These are phyloP conservation scores for Acestrorhynchus altus DNA, from an alignment of 2,797 vertebrate genomes.

Conservation along the genomic window DNA sequence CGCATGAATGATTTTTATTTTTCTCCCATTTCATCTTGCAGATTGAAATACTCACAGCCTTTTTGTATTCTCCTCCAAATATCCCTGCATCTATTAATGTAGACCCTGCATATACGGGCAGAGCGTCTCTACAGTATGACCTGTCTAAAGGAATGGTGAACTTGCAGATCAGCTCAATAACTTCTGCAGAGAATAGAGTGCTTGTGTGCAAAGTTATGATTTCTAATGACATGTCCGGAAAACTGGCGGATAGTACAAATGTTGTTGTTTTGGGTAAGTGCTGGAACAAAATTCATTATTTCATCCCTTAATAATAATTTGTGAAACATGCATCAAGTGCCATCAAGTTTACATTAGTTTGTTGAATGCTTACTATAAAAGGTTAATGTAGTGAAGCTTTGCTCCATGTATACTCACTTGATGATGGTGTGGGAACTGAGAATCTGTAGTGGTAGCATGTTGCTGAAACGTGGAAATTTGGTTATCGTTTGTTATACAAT, in stretches of 20 bases:
- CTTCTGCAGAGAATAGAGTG: constrained; percentile 53
- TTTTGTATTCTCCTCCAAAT: neutral
- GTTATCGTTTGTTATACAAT: too few relatives aligned
- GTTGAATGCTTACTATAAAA: too few relatives aligned
- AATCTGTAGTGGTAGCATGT: too few relatives aligned
- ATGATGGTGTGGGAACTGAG: too few relatives aligned
- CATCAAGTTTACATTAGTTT: neutral
- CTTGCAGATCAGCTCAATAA: constrained; percentile 62
- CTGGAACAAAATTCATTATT: neutral
- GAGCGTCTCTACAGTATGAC: constrained; percentile 9
- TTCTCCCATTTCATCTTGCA: constrained; percentile 48
- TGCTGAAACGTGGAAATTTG: too few relatives aligned
- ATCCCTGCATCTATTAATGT: constrained; percentile 37
- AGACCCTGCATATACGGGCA: rapidly evolving
- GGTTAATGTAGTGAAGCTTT: too few relatives aligned
- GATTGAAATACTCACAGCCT: neutral
- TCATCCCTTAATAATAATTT: too few relatives aligned
- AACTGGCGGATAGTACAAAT: rapidly evolving
- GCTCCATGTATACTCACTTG: too few relatives aligned
- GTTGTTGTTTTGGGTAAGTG: constrained; percentile 76
- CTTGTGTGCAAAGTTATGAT: constrained; percentile 67
- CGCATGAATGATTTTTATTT: too few relatives aligned
- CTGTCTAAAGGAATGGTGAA: constrained; percentile 1
- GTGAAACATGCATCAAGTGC: too few relatives aligned
- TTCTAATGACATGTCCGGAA: constrained; percentile 12